Evolutionary conservation across 2,113 vertebrate genomes (phyloP).

Genomic region (Poecilia latipinna): DNA sequence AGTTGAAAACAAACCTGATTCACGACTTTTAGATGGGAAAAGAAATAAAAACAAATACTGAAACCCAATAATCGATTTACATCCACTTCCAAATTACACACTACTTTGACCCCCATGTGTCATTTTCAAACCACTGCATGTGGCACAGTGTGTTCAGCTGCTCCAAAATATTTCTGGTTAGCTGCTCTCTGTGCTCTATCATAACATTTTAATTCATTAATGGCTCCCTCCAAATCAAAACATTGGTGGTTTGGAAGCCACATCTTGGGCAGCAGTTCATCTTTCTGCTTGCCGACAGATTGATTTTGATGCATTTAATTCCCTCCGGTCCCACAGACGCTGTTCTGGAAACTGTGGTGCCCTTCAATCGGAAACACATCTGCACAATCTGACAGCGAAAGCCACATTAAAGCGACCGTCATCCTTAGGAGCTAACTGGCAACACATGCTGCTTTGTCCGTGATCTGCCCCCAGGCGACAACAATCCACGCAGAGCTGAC

Average conservation of each 20-base stretch:
- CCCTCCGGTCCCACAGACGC: constrained; percentile 34
- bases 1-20: not conserved
- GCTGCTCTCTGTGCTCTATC: constrained; percentile 30
- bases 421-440: constrained; percentile 67
- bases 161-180: constrained; percentile 21
- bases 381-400: constrained; percentile 51
- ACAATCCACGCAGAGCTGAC: constrained; percentile 11
- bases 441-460: constrained; percentile 57
- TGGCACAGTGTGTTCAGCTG: constrained; percentile 4
- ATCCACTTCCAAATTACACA: not conserved
- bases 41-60: not conserved
- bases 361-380: constrained; percentile 50
- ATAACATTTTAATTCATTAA: constrained; percentile 47
- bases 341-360: constrained; percentile 40
- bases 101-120: not conserved
- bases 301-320: constrained; percentile 57
- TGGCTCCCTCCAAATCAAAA: constrained; percentile 56
- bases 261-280: constrained; percentile 34
- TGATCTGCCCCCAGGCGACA: constrained; percentile 64
- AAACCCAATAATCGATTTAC: not conserved
- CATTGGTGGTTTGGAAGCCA: constrained; percentile 27
- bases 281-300: constrained; percentile 55
- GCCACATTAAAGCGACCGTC: constrained; percentile 73
- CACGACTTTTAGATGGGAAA: not conserved
- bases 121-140: constrained; percentile 1